A percentile compares a stretch with the other conserved stretches of the same genome.
phyloP scores from a whole-genome alignment of 2,113 vertebrate genomes.

The Scalopus aquaticus region DNA sequence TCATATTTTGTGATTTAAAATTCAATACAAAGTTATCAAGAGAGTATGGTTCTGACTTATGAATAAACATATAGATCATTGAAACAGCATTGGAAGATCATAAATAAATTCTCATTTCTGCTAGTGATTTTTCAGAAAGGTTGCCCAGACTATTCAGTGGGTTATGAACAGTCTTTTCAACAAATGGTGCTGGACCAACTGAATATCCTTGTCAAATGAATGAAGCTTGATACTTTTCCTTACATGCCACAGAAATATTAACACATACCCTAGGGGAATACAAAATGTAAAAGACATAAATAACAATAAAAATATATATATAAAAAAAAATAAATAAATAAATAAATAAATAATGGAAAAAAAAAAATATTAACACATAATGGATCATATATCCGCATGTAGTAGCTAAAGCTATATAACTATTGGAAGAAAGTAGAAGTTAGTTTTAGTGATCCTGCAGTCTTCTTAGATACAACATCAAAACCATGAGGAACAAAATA shows the following conservation, averaged over 20 bases:
- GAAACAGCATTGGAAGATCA: too few species aligned
- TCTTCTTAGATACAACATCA: neutral
- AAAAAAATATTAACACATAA: neutral
- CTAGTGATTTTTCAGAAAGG: neutral
- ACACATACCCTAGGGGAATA: too few species aligned
- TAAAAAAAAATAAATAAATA: too few species aligned
- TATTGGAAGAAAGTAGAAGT: neutral
- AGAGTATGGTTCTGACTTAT: neutral
- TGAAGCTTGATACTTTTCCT: neutral
- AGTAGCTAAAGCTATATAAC: neutral
- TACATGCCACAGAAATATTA: neutral
- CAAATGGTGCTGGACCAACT: neutral
- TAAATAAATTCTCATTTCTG: neutral
- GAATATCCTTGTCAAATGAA: too few species aligned
- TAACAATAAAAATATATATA: too few species aligned
- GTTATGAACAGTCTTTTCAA: too few species aligned
- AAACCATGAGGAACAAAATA: neutral
- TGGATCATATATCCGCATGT: neutral
- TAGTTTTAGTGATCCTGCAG: neutral
- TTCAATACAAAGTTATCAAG: neutral
- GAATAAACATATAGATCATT: neutral
- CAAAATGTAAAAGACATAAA: too few species aligned
- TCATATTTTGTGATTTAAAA: neutral
- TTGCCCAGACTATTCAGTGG: neutral
- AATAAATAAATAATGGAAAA: too few species aligned